Evolutionary conservation across 2,888 invertebrate genomes (phyloP), one percentile per base, ranked within the genome.

Genomic region (Xylocampa areola): DNA sequence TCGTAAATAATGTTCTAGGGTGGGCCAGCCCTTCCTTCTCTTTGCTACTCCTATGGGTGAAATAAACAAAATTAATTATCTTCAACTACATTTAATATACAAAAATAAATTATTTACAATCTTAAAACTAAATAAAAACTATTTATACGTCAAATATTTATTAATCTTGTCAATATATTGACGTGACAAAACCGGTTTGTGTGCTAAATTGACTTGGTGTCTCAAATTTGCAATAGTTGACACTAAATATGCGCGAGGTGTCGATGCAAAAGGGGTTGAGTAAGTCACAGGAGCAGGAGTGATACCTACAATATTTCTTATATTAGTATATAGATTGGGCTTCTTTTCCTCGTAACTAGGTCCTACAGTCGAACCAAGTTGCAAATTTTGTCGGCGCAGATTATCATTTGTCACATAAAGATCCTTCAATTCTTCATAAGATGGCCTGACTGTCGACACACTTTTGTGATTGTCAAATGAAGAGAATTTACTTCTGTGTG

Each of bases 161-260:
- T 91, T 91, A 25, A 93, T 90, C 54, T 86, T 89, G 63, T 88
- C 82, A 21, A 93, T 86, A 76, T 85, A 93, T 30, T 81, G 83
- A 44, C 82, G 76, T 0, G 89, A 87, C 4, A 93, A 68, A 1
- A 90, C 70, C 0, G 92, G 91, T 45, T 86, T 91, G 1, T 72
- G 74, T 0, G 64, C 63, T 21, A 81, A 70, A 60, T 76, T 78
- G 0, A 89, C 79, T 68, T 85, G 85, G 41, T 88, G 87, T 43
- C 82, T 87, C 21, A 91, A 81, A 77, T 80, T 87, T 0, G 86
- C 78, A 27, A 92, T 87, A 0, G 92, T 90, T 0, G 91, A 89
- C 0, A 83, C 76, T 45, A 91, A 78, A 60, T 89, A 92, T 45
- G 58, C 81, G 14, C 70, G 68, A 0, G 88, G 87, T 0, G 86